phyloP scores from a whole-genome alignment of 2,888 invertebrate species.

The Thecocarcelia acutangulata region DNA sequence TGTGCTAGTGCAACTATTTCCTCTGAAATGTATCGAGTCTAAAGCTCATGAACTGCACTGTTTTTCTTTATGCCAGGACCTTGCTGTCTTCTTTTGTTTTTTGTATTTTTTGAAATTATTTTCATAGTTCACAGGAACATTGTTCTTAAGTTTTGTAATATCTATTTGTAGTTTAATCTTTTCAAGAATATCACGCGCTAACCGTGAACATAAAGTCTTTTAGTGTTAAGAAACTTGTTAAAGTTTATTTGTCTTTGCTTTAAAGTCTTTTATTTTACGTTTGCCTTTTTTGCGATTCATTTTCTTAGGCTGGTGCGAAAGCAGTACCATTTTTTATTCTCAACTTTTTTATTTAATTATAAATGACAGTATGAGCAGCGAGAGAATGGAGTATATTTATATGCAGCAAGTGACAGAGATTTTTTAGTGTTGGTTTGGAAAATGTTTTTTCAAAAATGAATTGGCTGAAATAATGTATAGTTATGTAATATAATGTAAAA shows the following conservation, averaged over 20 bases:
- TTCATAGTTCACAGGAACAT: slow-evolving; percentile 10
- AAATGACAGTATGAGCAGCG: background rate
- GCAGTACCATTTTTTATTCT: slow-evolving; percentile 11
- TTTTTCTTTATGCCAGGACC: slow-evolving; percentile 35
- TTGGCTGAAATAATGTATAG: too few relatives aligned
- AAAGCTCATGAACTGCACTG: slow-evolving; percentile 50
- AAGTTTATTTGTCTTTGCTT: slow-evolving; percentile 32
- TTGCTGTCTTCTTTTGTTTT: slow-evolving; percentile 8
- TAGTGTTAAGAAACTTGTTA: slow-evolving; percentile 54
- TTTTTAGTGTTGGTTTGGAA: too few relatives aligned
- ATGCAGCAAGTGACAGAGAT: too few relatives aligned
- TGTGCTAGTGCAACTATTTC: background rate
- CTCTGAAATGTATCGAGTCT: slow-evolving; percentile 49
- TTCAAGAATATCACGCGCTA: slow-evolving; percentile 65
- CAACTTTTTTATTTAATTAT: slow-evolving; percentile 38
- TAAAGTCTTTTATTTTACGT: slow-evolving; percentile 25
- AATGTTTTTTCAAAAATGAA: too few relatives aligned
- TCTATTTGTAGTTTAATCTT: slow-evolving; percentile 64
- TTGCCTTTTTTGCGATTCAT: slow-evolving; percentile 33
- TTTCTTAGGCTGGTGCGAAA: slow-evolving; percentile 33
- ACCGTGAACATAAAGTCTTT: slow-evolving; percentile 65
- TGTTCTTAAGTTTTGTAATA: slow-evolving; percentile 43
- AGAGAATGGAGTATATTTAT: too few relatives aligned
- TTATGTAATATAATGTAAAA: too few relatives aligned
- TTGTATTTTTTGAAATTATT: slow-evolving; percentile 17